phyloP scores from a whole-genome alignment of 2,113 vertebrate species.

The Pipra filicauda region DNA sequence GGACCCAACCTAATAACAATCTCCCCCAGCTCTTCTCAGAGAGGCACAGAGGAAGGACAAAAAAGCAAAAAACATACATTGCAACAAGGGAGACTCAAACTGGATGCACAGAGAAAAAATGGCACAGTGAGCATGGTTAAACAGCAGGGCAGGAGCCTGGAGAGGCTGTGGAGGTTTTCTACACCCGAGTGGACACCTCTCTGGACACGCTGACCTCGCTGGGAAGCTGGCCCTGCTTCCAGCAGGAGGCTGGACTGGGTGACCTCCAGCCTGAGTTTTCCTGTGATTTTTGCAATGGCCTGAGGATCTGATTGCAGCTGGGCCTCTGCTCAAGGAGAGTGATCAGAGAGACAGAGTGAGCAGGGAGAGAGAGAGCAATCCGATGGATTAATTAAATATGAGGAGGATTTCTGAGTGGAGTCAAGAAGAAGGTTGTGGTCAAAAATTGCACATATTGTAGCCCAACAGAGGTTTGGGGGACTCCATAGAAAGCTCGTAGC shows the following conservation, averaged over 20 bases:
- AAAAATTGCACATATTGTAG: background rate
- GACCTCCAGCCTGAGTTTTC: background rate
- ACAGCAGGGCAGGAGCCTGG: background rate
- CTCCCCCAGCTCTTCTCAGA: background rate
- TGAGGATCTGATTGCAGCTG: background rate
- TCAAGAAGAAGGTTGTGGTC: background rate
- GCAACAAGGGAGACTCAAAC: background rate
- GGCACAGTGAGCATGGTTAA: background rate
- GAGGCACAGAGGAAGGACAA: background rate
- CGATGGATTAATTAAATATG: rapidly evolving
- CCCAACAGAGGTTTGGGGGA: background rate
- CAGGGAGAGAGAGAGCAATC: background rate
- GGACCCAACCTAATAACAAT: rapidly evolving
- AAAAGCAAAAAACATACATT: background rate
- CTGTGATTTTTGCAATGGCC: background rate
- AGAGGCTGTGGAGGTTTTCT: background rate
- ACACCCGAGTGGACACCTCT: rapidly evolving
- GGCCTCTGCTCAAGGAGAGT: background rate
- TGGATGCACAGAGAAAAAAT: background rate
- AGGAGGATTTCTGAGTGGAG: background rate
- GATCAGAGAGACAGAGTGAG: background rate
- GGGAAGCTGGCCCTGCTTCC: background rate
- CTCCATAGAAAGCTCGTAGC: background rate
- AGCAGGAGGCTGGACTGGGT: background rate
- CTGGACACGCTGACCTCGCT: background rate